Conservation (phyloP, 2,888 invertebrate genomes). For the Rhagonycha fulva region DNA sequence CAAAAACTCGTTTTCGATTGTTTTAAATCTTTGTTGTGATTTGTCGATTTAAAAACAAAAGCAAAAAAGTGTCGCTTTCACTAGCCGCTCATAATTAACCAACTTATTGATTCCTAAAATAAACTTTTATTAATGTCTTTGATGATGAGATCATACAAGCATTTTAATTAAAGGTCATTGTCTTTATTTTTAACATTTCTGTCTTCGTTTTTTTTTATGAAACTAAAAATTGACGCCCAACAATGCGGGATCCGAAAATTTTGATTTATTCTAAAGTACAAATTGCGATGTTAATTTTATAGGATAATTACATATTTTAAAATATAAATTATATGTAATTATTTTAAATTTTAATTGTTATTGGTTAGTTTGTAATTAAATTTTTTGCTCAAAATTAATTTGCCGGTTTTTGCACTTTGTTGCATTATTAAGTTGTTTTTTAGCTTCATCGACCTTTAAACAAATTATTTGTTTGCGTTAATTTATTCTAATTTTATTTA, state of each 20-base stretch:
- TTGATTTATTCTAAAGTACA: neutral
- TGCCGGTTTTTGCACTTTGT: neutral
- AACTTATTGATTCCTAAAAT: neutral
- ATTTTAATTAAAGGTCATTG: slow-evolving; percentile 3
- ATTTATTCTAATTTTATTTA: neutral
- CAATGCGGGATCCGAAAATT: neutral
- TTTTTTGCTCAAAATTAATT: neutral
- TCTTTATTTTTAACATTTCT: neutral
- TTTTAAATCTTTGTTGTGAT: neutral
- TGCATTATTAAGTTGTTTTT: neutral
- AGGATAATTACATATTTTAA: neutral
- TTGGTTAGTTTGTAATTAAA: neutral
- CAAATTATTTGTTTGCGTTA: neutral
- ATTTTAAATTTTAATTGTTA: neutral
- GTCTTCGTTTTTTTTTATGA: neutral
- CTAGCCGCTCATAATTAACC: neutral
- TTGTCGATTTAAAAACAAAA: neutral
- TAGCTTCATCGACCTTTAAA: neutral
- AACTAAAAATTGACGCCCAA: neutral
- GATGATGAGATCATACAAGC: neutral
- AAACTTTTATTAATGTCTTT: neutral
- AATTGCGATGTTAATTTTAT: neutral
- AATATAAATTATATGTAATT: neutral
- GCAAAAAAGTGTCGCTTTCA: neutral
- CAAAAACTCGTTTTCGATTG: neutral